Percentiles rank a stretch among this genome's conserved stretches.
Evolutionary conservation across 2,888 invertebrate species (phyloP).

Genomic region (Ptilodon capucinus): DNA sequence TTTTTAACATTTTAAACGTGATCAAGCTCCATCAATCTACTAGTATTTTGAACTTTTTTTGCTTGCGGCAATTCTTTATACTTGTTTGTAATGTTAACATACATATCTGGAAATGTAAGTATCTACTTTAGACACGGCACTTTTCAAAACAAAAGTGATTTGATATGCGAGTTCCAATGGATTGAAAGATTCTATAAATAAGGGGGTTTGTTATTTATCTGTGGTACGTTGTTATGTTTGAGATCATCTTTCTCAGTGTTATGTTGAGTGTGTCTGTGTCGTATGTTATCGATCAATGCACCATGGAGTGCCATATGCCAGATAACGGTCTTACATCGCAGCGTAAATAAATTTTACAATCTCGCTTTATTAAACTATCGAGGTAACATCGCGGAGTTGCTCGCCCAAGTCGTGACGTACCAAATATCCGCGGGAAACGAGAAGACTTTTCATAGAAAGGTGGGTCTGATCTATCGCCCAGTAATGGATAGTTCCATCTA

Average conservation of each 20-base stretch:
- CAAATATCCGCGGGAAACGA: conserved; percentile 56
- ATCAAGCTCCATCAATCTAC: conserved; percentile 42
- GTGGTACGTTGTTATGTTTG: conserved; percentile 19
- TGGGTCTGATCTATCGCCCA: conserved; percentile 58
- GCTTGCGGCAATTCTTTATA: neutral
- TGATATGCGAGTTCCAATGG: too few relatives aligned
- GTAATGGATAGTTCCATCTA: conserved; percentile 60
- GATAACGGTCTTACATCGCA: conserved; percentile 62
- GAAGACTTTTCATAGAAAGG: conserved; percentile 63
- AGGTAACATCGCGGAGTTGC: conserved; percentile 42
- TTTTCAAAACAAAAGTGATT: conserved; percentile 2
- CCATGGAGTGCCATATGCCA: conserved; percentile 51
- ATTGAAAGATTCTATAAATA: too few relatives aligned
- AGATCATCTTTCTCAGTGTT: conserved; percentile 27
- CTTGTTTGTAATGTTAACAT: conserved; percentile 3
- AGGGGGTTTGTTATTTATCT: too few relatives aligned
- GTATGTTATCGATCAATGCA: conserved; percentile 57
- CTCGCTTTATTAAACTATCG: conserved; percentile 59
- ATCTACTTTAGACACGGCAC: too few relatives aligned
- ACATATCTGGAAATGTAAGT: conserved; percentile 24
- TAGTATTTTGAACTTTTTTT: neutral
- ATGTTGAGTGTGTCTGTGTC: conserved; percentile 29
- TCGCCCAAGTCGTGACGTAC: conserved; percentile 46
- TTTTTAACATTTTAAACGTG: conserved; percentile 45
- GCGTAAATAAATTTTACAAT: conserved; percentile 62